A percentile compares a stretch with the other conserved stretches of the same genome.
Conservation (phyloP, 2,113 vertebrate genomes). For the Menidia beryllina region DNA sequence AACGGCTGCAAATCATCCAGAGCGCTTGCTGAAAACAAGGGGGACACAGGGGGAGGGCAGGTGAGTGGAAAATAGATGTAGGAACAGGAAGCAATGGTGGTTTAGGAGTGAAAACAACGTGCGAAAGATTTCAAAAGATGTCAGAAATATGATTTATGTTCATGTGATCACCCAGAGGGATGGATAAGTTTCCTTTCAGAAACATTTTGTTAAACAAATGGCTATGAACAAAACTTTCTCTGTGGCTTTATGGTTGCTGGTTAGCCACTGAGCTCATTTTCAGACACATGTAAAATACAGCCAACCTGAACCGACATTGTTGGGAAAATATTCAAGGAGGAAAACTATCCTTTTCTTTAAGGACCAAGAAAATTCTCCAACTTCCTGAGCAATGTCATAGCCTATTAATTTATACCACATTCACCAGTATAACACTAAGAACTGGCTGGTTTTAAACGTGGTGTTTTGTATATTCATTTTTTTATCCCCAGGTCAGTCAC, state of each 20-base stretch:
- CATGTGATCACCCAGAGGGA: slow-evolving; percentile 23
- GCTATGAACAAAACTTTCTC: slow-evolving; percentile 25
- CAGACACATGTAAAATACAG: slow-evolving; percentile 25
- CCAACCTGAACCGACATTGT: neutral
- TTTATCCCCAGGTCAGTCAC: slow-evolving; percentile 5
- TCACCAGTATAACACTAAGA: neutral
- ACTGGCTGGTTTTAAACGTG: neutral
- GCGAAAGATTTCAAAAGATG: slow-evolving; percentile 9
- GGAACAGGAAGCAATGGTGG: slow-evolving; percentile 31
- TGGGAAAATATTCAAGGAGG: slow-evolving; percentile 2
- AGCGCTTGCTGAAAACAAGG: slow-evolving; percentile 53
- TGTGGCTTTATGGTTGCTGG: slow-evolving; percentile 46
- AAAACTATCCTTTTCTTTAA: slow-evolving; percentile 15
- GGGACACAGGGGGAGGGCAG: neutral
- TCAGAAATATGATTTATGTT: slow-evolving; percentile 39
- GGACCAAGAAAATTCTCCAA: neutral
- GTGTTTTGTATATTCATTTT: neutral
- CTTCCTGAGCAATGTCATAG: slow-evolving; percentile 6
- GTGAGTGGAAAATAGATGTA: slow-evolving; percentile 22
- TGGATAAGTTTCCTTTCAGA: slow-evolving; percentile 9
- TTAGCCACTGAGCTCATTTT: slow-evolving; percentile 35
- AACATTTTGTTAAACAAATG: neutral
- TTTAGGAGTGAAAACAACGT: slow-evolving; percentile 22
- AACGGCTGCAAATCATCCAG: slow-evolving; percentile 73
- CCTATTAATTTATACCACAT: slow-evolving; percentile 11